Evolutionary conservation across 1,140 invertebrate species (phyloP), one percentile per base, ranked within the genome.

Genomic region (Drosophila funebris): DNA sequence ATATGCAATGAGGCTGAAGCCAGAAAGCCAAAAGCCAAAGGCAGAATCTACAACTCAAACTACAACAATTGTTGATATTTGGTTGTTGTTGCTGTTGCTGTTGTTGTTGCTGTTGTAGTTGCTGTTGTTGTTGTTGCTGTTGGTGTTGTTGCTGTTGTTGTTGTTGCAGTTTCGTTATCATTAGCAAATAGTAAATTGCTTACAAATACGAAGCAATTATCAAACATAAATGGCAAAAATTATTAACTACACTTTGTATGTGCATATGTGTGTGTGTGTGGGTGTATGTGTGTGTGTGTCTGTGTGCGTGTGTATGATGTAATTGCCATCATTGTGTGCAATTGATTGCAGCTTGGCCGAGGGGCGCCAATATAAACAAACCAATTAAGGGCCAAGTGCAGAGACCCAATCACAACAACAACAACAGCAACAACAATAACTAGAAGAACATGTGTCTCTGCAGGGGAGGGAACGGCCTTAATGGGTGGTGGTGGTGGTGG

Each of bases 311-410:
- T 31, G 29, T 50, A 67, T 74, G 61, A 73, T 54, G 82, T 88
- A 87, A 87, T 87, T 87, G 83, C 62, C 82, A 80, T 78, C 82
- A 82, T 87, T 87, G 82, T 88, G 78, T 82, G 82, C 82, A 87
- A 87, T 87, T 87, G 82, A 87, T 87, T 87, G 82, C 82, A 87
- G 87, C 78, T 82, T 82, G 67, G 72, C 78, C 74, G 63, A 68
- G 78, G 83, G 82, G 78, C 78, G 83, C 74, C 82, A 87, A 87
- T 82, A 88, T 87, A 87, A 87, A 87, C 82, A 87, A 87, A 87
- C 82, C 82, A 87, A 87, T 87, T 87, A 87, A 81, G 78, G 50
- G 48, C 64, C 78, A 87, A 87, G 75, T 76, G 78, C 63, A 77
- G 71, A 69, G 43, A 43, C 33, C 74, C 64, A 64, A 58, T 58